Evolutionary conservation across 2,113 vertebrate species (phyloP), one percentile per base, ranked within the genome.

Genomic region (Xenopus borealis): DNA sequence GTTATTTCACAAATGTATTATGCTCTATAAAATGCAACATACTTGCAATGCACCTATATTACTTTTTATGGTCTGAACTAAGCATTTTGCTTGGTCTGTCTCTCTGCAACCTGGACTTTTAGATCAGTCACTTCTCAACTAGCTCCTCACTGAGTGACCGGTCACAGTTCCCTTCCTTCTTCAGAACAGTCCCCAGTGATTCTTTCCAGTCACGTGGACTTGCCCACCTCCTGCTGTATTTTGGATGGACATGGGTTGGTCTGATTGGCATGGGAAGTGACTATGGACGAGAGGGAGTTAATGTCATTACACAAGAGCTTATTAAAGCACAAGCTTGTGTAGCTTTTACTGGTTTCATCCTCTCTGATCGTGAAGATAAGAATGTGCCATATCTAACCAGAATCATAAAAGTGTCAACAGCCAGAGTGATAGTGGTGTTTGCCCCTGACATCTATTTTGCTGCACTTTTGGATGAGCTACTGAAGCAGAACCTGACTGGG

Each of bases 361-460:
- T 81, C 17, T 81, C 80, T 59, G 71, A 76, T 3, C 77, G 78
- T 0, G 76, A 81, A 20, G 69, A 45, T 12, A 66, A 78, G 45
- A 78, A 78, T 44, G 40, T 81, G 27, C 76, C 58, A 52, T 75
- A 81, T 14, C 81, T 86, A 7, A 81, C 81, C 3, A 61, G 45
- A 20, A 78, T 50, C 9, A 84, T 85, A 44, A 79, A 62, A 63
- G 75, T 70, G 19, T 85, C 85, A 44, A 79, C 78, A 10, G 82
- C 81, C 11, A 79, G n/a, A 17, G 78, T 83, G 30, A 70, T 86
- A 30, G 80, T 86, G 3, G 72, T 78, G 11, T 84, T 86, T 10
- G 80, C 82, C 57, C 80, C 79, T 10, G 85, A 86, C 45, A 79
- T 81, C 52, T 81, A 86, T 65, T 79, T 86, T n/a, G 53, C 82